A percentile compares a stretch with the other conserved stretches of the same genome.
phyloP scores from a whole-genome alignment of 92 coral and sea anemone genomes.

The Palythoa grandis region DNA sequence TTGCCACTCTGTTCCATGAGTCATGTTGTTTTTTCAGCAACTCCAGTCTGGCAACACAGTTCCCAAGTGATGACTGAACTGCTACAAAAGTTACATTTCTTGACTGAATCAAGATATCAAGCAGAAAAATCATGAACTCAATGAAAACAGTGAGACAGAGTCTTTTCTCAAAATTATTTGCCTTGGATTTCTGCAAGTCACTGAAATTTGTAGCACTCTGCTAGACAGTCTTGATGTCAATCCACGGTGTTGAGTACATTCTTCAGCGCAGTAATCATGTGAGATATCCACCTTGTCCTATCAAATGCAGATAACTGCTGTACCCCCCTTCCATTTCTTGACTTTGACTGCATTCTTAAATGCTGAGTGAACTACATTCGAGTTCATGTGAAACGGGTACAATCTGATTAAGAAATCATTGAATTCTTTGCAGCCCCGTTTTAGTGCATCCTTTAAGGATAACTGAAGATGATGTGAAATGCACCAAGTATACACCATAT shows the following conservation, averaged over 20 bases:
- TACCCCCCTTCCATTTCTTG: conserved; percentile 49
- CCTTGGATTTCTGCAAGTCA: conserved; percentile 34
- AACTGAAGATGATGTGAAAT: conserved; percentile 52
- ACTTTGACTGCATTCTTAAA: conserved; percentile 49
- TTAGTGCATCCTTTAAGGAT: conserved; percentile 51
- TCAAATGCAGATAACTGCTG: conserved; percentile 41
- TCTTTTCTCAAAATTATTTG: conserved; percentile 41
- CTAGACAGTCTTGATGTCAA: conserved; percentile 59
- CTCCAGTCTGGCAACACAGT: conserved; percentile 45
- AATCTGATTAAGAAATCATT: conserved; percentile 34
- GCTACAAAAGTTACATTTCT: conserved; percentile 46
- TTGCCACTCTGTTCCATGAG: conserved; percentile 45
- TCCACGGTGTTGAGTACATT: conserved; percentile 48
- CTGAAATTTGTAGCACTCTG: conserved; percentile 39
- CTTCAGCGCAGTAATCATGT: conserved; percentile 47
- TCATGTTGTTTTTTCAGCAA: conserved; percentile 51
- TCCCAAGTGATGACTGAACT: conserved; percentile 39
- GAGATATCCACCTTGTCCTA: conserved; percentile 48
- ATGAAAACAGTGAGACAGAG: conserved; percentile 36
- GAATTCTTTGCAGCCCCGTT: conserved; percentile 47
- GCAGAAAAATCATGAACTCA: conserved; percentile 42
- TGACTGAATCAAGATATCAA: conserved; percentile 51
- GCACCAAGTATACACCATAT: conserved; percentile 49
- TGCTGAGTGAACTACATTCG: conserved; percentile 51
- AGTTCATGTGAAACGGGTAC: conserved; percentile 46